Base-by-base conservation (phyloP, 2,113 vertebrate genomes). In the Myotis davidii region DNA sequence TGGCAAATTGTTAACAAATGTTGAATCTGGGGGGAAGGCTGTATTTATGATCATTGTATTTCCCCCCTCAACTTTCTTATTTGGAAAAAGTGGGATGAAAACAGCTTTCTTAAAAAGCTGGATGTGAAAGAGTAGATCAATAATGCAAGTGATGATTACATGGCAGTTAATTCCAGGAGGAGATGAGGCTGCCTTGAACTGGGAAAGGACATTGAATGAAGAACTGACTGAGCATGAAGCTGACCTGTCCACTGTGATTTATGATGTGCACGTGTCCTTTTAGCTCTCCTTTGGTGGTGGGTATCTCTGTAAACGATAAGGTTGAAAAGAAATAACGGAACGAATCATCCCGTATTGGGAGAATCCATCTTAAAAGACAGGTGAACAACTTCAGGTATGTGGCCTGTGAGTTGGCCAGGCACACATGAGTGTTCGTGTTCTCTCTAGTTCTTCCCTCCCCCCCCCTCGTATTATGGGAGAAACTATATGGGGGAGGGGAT, bases 281-380 rank as follows among this genome's bases (percentile, higher is more conserved):
- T n/a, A 29, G 34, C 39, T 72, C 52, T 90, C 23, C 54, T 72
- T 73, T 27, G 64, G 59, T 69, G 70, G 27, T 73, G 70, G 27
- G 39, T 56, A n/a, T 79, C 92, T 94, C 93, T 96, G 45, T 85
- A 91, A 81, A 91, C 45, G 69, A 0, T 73, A 50, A 90, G 42
- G 77, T 73, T 93, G 87, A 74, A 94, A 91, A 91, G 78, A 97
- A 96, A 92, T 90, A 97, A 54, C 78, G 85, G 93, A 96, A 95
- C 85, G 79, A 85, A 73, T 97, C 54, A 69, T 96, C 59, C 61
- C 90, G 39, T 91, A 94, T 93, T 94, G 92, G 91, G 94, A 93
- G 81, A 92, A 97, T 97, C 93, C 67, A 87, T 97, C 96, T 96
- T 97, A 78, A 86, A 91, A 78, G 91, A 94, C 77, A 94, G 61